Evolutionary conservation across 2,888 invertebrate genomes (phyloP).

Genomic region (Osmoderma eremita): DNA sequence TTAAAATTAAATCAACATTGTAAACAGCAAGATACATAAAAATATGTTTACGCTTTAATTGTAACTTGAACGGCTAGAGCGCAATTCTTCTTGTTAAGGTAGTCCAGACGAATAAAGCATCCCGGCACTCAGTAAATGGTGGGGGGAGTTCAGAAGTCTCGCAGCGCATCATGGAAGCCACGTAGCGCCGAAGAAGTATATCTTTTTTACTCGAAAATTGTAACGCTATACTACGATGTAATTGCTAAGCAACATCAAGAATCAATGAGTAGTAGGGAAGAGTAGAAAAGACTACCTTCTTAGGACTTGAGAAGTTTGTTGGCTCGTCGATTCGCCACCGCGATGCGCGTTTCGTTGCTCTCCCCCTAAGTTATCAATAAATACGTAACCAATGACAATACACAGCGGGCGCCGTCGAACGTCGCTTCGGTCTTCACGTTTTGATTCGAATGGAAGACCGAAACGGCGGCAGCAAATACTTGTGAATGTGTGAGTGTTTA

Average conservation of each 20-base stretch:
- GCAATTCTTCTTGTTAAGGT: slow-evolving; percentile 38
- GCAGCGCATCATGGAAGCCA: slow-evolving; percentile 33
- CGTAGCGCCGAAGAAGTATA: slow-evolving; percentile 22
- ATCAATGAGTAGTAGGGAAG: slow-evolving; percentile 56
- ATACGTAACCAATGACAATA: slow-evolving; percentile 58
- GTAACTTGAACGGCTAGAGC: slow-evolving; percentile 27
- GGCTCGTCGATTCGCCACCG: slow-evolving; percentile 95
- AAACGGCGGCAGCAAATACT: slow-evolving; percentile 33
- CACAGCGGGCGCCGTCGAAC: slow-evolving; percentile 25
- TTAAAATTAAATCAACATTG: not conserved
- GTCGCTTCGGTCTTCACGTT: slow-evolving; percentile 17
- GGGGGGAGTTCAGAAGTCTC: slow-evolving; percentile 25
- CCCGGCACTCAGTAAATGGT: slow-evolving; percentile 39
- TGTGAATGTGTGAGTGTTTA: slow-evolving; percentile 63
- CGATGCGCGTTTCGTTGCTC: slow-evolving; percentile 96
- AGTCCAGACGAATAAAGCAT: slow-evolving; percentile 37
- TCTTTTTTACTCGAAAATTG: slow-evolving; percentile 36
- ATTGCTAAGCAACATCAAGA: slow-evolving; percentile 59
- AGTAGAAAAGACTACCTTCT: slow-evolving; percentile 61
- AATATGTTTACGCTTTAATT: slow-evolving; percentile 8
- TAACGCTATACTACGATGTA: slow-evolving; percentile 45
- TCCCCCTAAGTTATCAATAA: slow-evolving; percentile 72
- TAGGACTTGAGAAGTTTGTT: slow-evolving; percentile 91
- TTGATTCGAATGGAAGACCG: slow-evolving; percentile 22
- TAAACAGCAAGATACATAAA: not conserved